Percentiles rank a stretch among this genome's conserved stretches.
phyloP scores from a whole-genome alignment of 2,797 vertebrate genomes.

The Coracias cyanogaster region DNA sequence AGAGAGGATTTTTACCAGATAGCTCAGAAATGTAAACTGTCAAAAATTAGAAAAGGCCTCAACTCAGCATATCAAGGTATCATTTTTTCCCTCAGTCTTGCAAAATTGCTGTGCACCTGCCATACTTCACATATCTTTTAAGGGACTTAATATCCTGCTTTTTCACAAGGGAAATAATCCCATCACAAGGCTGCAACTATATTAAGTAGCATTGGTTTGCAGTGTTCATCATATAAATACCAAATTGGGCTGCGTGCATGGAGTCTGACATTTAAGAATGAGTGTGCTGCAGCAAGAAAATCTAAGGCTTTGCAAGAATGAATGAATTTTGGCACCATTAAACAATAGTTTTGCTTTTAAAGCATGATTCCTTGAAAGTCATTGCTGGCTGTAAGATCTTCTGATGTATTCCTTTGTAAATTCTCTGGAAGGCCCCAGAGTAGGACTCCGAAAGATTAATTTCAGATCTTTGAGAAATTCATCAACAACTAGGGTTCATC shows the following conservation, averaged over 20 bases:
- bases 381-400: neutral
- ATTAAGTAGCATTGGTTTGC: constrained; percentile 50
- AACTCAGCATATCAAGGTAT: constrained; percentile 27
- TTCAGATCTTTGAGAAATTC: constrained; percentile 1
- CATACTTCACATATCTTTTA: constrained; percentile 42
- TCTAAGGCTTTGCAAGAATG: constrained; percentile 18
- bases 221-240: constrained; percentile 10
- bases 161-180: constrained; percentile 59
- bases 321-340: constrained; percentile 46
- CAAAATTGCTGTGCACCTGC: constrained; percentile 34
- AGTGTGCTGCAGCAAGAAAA: constrained; percentile 28
- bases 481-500: neutral
- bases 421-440: neutral
- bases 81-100: constrained; percentile 15
- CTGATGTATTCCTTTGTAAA: neutral
- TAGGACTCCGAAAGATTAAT: constrained; percentile 9
- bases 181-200: constrained; percentile 50
- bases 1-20: constrained; percentile 10
- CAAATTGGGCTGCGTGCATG: constrained; percentile 7
- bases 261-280: constrained; percentile 59
- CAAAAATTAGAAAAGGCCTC: constrained; percentile 15
- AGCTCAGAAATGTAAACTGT: constrained; percentile 9
- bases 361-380: neutral
- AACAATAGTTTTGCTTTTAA: constrained; percentile 48
- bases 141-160: constrained; percentile 63